A percentile compares a stretch with the other conserved stretches of the same genome.
Evolutionary conservation across 1,140 invertebrate species (phyloP).

Genomic region (Littorina saxatilis): DNA sequence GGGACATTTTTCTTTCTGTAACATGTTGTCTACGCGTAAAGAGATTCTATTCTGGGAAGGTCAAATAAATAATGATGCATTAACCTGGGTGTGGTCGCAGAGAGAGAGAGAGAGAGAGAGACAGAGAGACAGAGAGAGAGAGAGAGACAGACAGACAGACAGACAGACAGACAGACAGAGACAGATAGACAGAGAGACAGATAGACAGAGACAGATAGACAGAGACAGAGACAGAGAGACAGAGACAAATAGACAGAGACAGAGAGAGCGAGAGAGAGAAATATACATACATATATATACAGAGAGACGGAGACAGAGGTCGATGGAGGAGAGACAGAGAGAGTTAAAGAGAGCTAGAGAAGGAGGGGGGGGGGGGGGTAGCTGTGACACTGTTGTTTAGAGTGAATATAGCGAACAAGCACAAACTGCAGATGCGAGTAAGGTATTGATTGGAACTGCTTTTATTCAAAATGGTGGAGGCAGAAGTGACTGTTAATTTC

Average conservation of each 20-base stretch:
- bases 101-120: constrained; percentile 15
- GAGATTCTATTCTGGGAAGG: no score
- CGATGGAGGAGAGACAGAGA: not conserved
- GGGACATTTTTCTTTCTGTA: no score
- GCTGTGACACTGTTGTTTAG: no score
- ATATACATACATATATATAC: no score
- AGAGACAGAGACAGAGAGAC: not conserved
- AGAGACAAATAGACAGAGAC: not conserved
- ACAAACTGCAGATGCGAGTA: no score
- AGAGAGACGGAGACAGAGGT: not conserved
- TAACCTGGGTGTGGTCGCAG: no score
- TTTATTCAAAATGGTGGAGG: no score
- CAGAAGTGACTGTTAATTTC: no score
- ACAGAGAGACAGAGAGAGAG: constrained; percentile 6
- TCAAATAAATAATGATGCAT: no score
- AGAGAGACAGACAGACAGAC: not conserved
- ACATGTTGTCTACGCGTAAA: no score
- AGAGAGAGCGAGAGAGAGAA: not conserved
- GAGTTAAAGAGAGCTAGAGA: not conserved
- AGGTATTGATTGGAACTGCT: no score
- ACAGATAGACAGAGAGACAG: not conserved
- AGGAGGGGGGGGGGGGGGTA: not conserved
- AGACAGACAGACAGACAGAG: not conserved
- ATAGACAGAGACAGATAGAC: not conserved
- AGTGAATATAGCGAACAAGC: no score